phyloP scores from a whole-genome alignment of 92 coral and sea anemone genomes.

The Phenganax stokvisi region DNA sequence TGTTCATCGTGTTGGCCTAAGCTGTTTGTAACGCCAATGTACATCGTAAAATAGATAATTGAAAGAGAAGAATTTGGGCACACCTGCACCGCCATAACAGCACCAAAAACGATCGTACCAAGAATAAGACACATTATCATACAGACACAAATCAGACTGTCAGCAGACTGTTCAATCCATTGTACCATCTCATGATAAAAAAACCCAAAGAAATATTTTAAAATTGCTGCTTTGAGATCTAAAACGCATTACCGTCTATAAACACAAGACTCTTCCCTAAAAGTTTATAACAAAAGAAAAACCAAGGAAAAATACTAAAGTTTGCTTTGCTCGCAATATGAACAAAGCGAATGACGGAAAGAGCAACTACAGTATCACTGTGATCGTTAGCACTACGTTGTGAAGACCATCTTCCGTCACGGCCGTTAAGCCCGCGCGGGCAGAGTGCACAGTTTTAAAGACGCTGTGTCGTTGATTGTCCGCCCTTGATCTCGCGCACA shows the following conservation, averaged over 20 bases:
- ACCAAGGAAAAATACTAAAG: not conserved
- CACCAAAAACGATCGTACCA: conserved; percentile 66
- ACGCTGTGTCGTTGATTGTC: too few relatives aligned
- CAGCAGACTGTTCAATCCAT: conserved; percentile 75
- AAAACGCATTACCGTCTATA: not conserved
- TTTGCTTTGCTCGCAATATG: not conserved
- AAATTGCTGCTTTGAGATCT: not conserved
- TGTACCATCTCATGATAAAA: conserved; percentile 56
- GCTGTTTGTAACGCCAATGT: too few relatives aligned
- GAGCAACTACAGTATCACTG: too few relatives aligned
- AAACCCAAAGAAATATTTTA: not conserved
- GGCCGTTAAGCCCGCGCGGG: too few relatives aligned
- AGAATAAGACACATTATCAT: conserved; percentile 76
- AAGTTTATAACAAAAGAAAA: not conserved
- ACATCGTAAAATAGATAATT: too few relatives aligned
- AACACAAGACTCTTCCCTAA: not conserved
- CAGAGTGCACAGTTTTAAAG: too few relatives aligned
- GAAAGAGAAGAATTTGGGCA: too few relatives aligned
- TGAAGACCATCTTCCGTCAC: too few relatives aligned
- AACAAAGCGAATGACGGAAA: too few relatives aligned
- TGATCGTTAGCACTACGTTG: too few relatives aligned
- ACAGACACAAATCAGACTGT: conserved; percentile 81
- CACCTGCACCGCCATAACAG: conserved; percentile 91
- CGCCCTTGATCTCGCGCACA: too few relatives aligned
- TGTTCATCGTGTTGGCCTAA: too few relatives aligned